A percentile compares a stretch with the other conserved stretches of the same genome.
Conservation (phyloP, 1,140 invertebrate species). For the Tribolium madens region DNA sequence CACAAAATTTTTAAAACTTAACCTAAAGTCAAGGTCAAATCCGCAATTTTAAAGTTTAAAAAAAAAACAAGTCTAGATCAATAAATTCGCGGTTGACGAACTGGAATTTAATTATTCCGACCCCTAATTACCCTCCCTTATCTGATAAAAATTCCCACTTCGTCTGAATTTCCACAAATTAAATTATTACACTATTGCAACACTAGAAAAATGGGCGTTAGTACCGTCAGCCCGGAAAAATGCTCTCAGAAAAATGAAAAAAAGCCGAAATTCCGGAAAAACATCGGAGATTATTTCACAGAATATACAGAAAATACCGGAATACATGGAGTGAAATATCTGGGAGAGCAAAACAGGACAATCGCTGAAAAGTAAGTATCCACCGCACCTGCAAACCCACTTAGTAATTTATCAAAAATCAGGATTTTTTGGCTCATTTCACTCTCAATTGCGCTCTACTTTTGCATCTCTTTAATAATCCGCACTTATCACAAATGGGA, state of each 20-base stretch:
- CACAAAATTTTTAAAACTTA: no score
- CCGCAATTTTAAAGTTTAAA: no score
- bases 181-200: not conserved
- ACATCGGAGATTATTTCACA: constrained; percentile 33
- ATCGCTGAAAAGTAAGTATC: constrained; percentile 51
- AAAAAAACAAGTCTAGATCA: no score
- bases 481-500: constrained; percentile 68
- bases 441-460: constrained; percentile 64
- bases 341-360: constrained; percentile 60
- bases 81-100: no score
- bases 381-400: not conserved
- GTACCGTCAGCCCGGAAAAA: not conserved
- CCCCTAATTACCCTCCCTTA: no score
- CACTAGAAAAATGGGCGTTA: not conserved
- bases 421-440: constrained; percentile 67
- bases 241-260: not conserved
- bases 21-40: no score
- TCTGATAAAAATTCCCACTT: no score
- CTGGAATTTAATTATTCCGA: no score
- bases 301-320: constrained; percentile 64
- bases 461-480: constrained; percentile 64
- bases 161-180: not conserved
- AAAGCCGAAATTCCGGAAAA: constrained; percentile 50
- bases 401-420: constrained; percentile 45
- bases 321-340: constrained; percentile 65